Conservation (phyloP, 2,797 vertebrate genomes). For the Odontamblyopus rebecca region DNA sequence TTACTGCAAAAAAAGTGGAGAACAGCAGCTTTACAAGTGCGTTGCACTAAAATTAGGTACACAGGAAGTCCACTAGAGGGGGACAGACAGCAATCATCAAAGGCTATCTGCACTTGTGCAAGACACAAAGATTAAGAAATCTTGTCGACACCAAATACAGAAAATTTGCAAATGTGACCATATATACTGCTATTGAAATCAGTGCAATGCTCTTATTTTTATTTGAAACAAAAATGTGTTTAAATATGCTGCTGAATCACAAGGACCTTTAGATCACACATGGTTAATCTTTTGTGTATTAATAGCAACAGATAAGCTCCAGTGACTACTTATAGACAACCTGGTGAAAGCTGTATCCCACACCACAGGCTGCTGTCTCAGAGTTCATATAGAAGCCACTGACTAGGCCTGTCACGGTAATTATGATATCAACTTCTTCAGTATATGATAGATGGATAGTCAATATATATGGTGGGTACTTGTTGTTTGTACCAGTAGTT, state of each 20-base stretch:
- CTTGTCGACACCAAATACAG: background rate
- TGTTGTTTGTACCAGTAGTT: no score
- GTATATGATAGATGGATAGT: no score
- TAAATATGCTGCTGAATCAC: conserved; percentile 52
- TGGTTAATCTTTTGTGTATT: conserved; percentile 76
- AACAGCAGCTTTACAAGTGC: background rate
- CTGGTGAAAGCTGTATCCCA: conserved; percentile 59
- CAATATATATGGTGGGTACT: no score
- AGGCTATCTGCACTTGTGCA: background rate
- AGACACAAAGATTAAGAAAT: background rate
- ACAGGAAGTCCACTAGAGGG: conserved; percentile 57
- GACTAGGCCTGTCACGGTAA: no score
- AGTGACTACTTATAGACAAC: conserved; percentile 73
- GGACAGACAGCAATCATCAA: conserved; percentile 49
- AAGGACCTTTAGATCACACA: conserved; percentile 59
- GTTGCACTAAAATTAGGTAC: background rate
- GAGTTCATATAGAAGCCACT: conserved; percentile 32
- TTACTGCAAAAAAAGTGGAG: background rate
- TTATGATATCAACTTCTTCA: no score
- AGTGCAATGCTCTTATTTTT: conserved; percentile 7
- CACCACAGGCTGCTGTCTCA: conserved; percentile 41
- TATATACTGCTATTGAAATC: background rate
- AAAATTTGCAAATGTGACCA: background rate
- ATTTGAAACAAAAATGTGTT: conserved; percentile 64
- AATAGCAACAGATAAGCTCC: conserved; percentile 75